Base-by-base conservation (phyloP, 2,888 invertebrate species). In the Chrysodeixis includens region DNA sequence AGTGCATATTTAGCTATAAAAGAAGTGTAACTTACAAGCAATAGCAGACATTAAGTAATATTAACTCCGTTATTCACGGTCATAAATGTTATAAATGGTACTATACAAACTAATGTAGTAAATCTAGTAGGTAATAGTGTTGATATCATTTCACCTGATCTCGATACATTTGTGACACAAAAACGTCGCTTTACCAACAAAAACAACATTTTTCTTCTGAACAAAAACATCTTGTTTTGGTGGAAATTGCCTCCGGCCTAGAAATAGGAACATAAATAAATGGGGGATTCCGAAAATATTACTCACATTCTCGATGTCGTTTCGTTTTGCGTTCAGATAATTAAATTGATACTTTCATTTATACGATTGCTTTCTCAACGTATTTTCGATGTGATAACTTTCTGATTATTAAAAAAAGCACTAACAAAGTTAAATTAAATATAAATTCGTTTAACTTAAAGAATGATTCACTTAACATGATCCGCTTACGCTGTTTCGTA, bases 191-290 rank as follows among this genome's bases (percentile, higher is more conserved):
- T 65, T 30, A 8, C 30, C 20, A 51, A 51, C 16, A 35, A 26
- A 22, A 66, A 54, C 30, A 61, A 63, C 14, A 58, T 49, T 64
- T 62, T 68, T 78, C 22, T 62, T 26, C 10, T 30, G 44, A 54
- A 16, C 46, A 49, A 52, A 78, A 59, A 59, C 54, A 18, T 18
- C 14, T 7, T 40, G 35, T 58, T 32, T 65, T 3, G 26, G 32
- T 76, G 30, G 56, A 76, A 59, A 59, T 49, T 44, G 16, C 44
- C 58, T 57, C 18, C 53, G 56, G 22, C 54, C 67, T 22, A 68
- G 58, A 66, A 59, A 66, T 22, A 44, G 22, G 32, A 9, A 49
- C 74, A 18, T 22, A 64, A 66, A 76, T 69, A 63, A 61, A 57
- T 18, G 40, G 30, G 56, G 55, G 30, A 60, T 55, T 67, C 59